These are phyloP conservation scores for Callopanchax toddi DNA, from an alignment of 2,113 vertebrate genomes.

Conservation along the genomic window DNA sequence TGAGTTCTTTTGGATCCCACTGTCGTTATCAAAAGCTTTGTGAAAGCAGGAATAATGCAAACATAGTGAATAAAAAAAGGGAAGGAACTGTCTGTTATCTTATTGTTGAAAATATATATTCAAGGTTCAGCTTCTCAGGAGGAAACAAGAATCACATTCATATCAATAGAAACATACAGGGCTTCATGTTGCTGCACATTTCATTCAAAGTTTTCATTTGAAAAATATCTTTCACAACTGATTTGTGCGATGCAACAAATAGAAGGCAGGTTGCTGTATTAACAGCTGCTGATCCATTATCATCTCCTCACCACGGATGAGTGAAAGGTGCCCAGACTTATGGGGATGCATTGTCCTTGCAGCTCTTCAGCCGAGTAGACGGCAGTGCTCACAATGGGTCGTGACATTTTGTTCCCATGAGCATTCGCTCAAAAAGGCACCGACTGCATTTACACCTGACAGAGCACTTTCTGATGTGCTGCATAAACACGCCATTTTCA, in stretches of 20 bases:
- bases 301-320: conserved; percentile 18
- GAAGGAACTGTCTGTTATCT: neutral
- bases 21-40: neutral
- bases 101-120: neutral
- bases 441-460: conserved; percentile 20
- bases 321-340: conserved; percentile 33
- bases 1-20: neutral
- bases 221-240: conserved; percentile 10
- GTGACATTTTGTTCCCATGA: neutral
- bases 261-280: conserved; percentile 26
- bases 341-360: conserved; percentile 21
- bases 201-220: conserved; percentile 7
- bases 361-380: conserved; percentile 27
- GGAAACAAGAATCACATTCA: too few relatives aligned
- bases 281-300: conserved; percentile 31
- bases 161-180: conserved; percentile 2
- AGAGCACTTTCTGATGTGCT: neutral
- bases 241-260: conserved; percentile 25
- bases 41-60: neutral
- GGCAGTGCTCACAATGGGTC: conserved; percentile 15
- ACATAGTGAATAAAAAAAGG: neutral
- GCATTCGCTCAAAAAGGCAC: conserved; percentile 17
- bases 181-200: neutral
- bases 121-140: neutral
- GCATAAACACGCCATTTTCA: neutral